Percentiles rank a stretch among this genome's conserved stretches.
phyloP scores from a whole-genome alignment of 2,797 vertebrate species.

The Glossophaga mutica region DNA sequence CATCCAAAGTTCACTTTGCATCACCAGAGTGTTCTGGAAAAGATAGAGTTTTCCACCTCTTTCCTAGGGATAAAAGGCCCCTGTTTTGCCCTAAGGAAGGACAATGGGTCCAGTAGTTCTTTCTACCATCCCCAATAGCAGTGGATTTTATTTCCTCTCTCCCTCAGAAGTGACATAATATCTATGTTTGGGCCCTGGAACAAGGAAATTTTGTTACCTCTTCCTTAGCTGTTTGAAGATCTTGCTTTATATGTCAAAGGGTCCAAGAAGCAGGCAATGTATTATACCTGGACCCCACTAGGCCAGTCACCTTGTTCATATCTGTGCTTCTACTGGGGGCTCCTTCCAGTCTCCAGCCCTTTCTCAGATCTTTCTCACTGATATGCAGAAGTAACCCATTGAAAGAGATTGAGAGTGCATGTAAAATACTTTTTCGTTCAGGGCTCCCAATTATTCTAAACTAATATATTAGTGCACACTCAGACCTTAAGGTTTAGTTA shows the following conservation, averaged over 20 bases:
- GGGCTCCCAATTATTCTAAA: not conserved
- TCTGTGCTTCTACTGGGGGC: not conserved
- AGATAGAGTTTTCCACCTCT: not conserved
- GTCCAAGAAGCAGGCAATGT: not conserved
- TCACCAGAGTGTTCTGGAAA: not conserved
- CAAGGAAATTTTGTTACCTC: not conserved
- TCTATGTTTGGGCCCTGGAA: not conserved
- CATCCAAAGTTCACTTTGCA: not conserved
- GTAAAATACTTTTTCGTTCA: not conserved
- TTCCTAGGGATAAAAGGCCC: not conserved
- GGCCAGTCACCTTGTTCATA: not conserved
- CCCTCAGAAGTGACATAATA: not conserved
- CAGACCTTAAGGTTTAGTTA: not conserved
- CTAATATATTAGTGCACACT: not conserved
- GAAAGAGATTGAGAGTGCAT: not conserved
- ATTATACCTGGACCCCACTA: not conserved
- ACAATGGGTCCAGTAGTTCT: not conserved
- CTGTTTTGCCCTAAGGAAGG: not conserved
- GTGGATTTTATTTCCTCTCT: not conserved
- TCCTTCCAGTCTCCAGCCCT: not conserved
- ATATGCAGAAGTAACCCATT: not conserved
- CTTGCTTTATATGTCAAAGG: not conserved
- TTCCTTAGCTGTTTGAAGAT: not conserved
- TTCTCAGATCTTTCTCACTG: not conserved
- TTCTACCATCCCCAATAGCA: not conserved